phyloP scores from a whole-genome alignment of 1,140 invertebrate species.

The Pararge aegeria region DNA sequence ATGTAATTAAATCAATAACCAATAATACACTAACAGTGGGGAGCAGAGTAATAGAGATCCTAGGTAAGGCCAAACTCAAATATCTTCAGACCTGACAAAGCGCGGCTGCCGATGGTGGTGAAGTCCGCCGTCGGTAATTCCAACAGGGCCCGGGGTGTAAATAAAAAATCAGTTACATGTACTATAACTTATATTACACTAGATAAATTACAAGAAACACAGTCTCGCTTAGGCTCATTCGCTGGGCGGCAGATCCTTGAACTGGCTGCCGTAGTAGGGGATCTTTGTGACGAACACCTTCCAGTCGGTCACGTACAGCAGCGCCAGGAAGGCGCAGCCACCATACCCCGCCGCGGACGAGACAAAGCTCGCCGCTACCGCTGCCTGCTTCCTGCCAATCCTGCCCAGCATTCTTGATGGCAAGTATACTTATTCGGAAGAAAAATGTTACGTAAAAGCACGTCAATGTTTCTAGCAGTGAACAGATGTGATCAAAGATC shows the following conservation, averaged over 20 bases:
- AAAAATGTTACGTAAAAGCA: constrained; percentile 8
- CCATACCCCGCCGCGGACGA: constrained; percentile 83
- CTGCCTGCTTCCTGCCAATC: constrained; percentile 58
- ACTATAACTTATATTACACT: constrained; percentile 28
- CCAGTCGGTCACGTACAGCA: constrained; percentile 90
- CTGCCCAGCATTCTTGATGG: constrained; percentile 49
- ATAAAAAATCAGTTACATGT: constrained; percentile 8
- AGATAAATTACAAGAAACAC: constrained; percentile 15
- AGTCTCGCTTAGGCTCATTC: constrained; percentile 22
- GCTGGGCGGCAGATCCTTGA: constrained; percentile 65
- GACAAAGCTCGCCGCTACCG: constrained; percentile 52
- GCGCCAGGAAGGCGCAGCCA: constrained; percentile 74
- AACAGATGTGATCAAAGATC: too few relatives aligned
- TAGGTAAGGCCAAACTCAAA: too few relatives aligned
- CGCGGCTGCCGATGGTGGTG: too few relatives aligned
- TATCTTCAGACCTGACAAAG: too few relatives aligned
- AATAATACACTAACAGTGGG: too few relatives aligned
- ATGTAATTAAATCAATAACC: too few relatives aligned
- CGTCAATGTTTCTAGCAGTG: too few relatives aligned
- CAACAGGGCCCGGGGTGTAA: not conserved
- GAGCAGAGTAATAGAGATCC: too few relatives aligned
- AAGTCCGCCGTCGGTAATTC: too few relatives aligned
- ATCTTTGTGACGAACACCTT: constrained; percentile 85
- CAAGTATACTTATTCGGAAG: not conserved
- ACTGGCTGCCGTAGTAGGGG: constrained; percentile 88